Evolutionary conservation across 2,888 invertebrate species (phyloP), one percentile per base, ranked within the genome.

Genomic region (Leptinotarsa peninsularis): DNA sequence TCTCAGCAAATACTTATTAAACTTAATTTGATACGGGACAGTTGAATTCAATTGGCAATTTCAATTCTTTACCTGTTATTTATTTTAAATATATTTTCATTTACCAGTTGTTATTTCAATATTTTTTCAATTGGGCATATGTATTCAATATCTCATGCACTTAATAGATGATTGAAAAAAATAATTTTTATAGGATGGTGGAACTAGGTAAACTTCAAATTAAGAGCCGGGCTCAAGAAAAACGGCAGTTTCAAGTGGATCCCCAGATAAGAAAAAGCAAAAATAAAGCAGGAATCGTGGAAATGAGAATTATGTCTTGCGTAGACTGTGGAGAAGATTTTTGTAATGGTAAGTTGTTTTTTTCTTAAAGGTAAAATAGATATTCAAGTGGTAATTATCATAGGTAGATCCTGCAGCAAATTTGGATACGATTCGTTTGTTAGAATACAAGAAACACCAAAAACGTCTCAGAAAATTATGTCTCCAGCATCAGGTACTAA

Each of bases 241-340:
- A 93, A 84, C 90, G 93, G 73, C 93, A 92, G 78, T 90, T 91
- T 66, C 90, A 91, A 13, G 89, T 92, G 76, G 94, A 93, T 85
- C 92, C 92, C 50, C 92, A 93, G 87, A 89, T 93, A 49, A 91
- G 93, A 83, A 94, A 93, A 85, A 92, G 91, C n/a, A 96, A 96
- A 88, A 96, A 94, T 85, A 94, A 94, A 79, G 93, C 95, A 0
- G 95, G 96, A 17, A 93, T 95, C 75, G 91, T 95, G 49, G 95
- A 96, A 87, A 94, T 93, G 27, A 91, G 94, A 81, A 91, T 94
- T 50, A 90, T 93, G 72, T 92, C 93, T 71, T 96, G 96, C 86
- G 87, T 90, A 0, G 95, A 96, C 85, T 96, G 96, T 83, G 94
- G 94, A 7, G 96, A 96, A 87, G 96, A 96, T 88, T 94, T 94